Percentiles rank a stretch among this genome's conserved stretches.
Conservation (phyloP, 2,888 invertebrate genomes). For the Drosophila neotestacea region DNA sequence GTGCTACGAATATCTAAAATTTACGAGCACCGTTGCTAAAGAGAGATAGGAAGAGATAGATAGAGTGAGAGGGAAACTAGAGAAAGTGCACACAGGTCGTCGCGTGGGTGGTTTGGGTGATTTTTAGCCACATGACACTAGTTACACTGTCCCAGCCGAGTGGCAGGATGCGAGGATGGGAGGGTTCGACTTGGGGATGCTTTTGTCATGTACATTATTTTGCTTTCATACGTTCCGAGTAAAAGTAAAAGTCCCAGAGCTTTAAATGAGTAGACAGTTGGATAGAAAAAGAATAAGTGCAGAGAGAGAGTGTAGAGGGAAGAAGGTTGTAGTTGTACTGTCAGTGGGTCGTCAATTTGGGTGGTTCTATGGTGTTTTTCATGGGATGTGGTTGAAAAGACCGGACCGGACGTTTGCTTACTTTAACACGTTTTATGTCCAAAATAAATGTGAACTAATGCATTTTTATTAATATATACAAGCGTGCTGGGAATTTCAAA, state of each 20-base stretch:
- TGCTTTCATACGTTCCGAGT: conserved; percentile 68
- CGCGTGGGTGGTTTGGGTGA: conserved; percentile 27
- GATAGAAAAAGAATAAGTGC: not conserved
- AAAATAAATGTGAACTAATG: conserved; percentile 82
- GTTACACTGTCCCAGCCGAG: conserved; percentile 43
- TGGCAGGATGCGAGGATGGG: not conserved
- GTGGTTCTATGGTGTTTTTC: conserved; percentile 33
- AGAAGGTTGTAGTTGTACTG: not conserved
- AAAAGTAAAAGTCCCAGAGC: conserved; percentile 74
- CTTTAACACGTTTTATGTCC: conserved; percentile 78
- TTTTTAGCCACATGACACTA: conserved; percentile 50
- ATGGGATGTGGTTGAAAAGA: conserved; percentile 52
- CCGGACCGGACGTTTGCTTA: conserved; percentile 48
- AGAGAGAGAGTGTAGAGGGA: not conserved
- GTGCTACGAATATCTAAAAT: conserved; percentile 81
- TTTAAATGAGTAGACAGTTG: conserved; percentile 63
- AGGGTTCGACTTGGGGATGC: conserved; percentile 17
- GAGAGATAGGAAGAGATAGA: not conserved
- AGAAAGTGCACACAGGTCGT: conserved; percentile 76
- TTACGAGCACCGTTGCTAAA: conserved; percentile 51
- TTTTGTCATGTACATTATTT: conserved; percentile 77
- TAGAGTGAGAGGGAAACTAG: conserved; percentile 18
- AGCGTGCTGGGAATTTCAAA: conserved; percentile 76
- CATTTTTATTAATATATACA: conserved; percentile 82
- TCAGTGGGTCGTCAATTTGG: conserved; percentile 26